A percentile compares a stretch with the other conserved stretches of the same genome.
Conservation (phyloP, 2,797 vertebrate genomes). For the Gila robusta region DNA sequence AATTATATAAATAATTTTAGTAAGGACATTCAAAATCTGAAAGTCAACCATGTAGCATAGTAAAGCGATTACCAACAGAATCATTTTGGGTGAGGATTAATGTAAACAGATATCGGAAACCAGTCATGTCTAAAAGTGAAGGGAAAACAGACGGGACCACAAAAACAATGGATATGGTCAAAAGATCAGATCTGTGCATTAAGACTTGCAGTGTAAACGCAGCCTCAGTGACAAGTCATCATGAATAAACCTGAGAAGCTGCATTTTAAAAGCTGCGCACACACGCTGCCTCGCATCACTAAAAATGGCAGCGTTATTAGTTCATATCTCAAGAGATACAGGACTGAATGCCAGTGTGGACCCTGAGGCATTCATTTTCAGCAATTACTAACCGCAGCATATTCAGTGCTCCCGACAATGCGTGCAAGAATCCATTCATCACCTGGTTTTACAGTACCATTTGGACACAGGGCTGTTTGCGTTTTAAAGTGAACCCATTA, state of each 20-base stretch:
- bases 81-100: not conserved
- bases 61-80: not conserved
- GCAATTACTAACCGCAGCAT: slow-evolving; percentile 51
- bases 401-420: slow-evolving; percentile 43
- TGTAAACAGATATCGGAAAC: not conserved
- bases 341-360: not conserved
- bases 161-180: not conserved
- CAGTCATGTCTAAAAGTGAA: not conserved
- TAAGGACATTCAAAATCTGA: not conserved
- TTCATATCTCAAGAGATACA: slow-evolving; percentile 3
- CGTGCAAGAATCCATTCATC: slow-evolving; percentile 46
- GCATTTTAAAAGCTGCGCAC: not conserved
- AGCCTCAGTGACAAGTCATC: not conserved
- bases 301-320: slow-evolving; percentile 27
- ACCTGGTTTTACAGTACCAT: slow-evolving; percentile 44
- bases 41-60: not conserved
- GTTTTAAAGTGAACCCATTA: slow-evolving; percentile 37
- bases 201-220: not conserved
- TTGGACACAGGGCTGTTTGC: slow-evolving; percentile 40
- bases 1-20: not conserved
- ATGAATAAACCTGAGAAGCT: not conserved
- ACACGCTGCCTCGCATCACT: not conserved
- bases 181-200: not conserved
- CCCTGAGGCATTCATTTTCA: slow-evolving; percentile 42
- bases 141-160: not conserved